A percentile compares a stretch with the other conserved stretches of the same genome.
These are phyloP conservation scores for Magallana angulata DNA, from an alignment of 1,140 invertebrate species.

Conservation along the genomic window DNA sequence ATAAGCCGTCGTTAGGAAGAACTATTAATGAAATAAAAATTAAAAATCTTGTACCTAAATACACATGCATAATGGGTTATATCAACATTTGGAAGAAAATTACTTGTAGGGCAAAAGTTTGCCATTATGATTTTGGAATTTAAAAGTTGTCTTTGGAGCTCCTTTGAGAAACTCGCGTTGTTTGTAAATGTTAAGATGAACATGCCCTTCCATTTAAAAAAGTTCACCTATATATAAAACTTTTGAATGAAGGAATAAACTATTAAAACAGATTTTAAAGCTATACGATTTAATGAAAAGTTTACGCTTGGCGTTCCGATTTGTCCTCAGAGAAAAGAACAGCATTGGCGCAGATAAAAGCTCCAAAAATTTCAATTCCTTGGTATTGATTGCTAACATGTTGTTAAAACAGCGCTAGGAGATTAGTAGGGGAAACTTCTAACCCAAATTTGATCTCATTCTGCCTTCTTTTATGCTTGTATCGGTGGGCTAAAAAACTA, in stretches of 20 bases:
- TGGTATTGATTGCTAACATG: background rate
- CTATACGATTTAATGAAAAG: background rate
- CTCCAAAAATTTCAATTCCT: background rate
- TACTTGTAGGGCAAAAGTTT: no score
- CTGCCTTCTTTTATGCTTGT: background rate
- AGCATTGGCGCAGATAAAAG: background rate
- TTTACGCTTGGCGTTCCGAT: background rate
- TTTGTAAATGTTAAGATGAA: background rate
- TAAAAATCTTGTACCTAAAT: no score
- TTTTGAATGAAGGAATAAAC: background rate
- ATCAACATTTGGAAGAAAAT: no score
- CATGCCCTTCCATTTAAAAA: background rate
- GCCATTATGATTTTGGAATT: no score
- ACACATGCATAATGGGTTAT: no score
- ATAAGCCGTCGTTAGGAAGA: no score
- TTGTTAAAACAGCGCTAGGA: background rate
- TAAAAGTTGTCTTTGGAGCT: no score
- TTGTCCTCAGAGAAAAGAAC: background rate
- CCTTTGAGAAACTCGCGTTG: background rate
- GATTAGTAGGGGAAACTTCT: background rate
- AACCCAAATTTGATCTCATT: slow-evolving; percentile 1
- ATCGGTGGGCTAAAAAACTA: background rate
- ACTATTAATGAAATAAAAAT: no score
- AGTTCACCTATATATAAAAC: background rate
- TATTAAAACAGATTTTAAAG: background rate